Evolutionary conservation across 2,888 invertebrate genomes (phyloP), one percentile per base, ranked within the genome.

Genomic region (Limnephilus auricula): DNA sequence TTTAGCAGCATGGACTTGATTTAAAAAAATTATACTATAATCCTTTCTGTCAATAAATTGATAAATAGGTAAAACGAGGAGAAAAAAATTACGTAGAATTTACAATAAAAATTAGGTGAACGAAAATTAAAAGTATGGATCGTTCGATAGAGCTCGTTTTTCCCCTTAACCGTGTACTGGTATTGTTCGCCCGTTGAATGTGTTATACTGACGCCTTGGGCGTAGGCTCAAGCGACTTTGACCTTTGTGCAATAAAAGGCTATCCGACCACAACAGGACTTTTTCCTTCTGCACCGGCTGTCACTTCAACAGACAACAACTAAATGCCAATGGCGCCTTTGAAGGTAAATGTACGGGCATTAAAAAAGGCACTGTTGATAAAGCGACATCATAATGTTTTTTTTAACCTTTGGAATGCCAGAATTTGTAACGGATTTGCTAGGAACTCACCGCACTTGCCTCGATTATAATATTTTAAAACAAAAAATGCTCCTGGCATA

Each of bases 221-320:
- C 82, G 89, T 89, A 83, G 89, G 89, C 50, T 40, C 80, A 45
- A 45, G 78, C 89, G 92, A 91, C 92, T 92, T 92, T 92, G 92
- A 92, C 92, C 92, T 92, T 92, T 92, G 92, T 88, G 86, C 86
- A 89, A 79, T 89, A 89, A 87, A 89, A 89, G 40, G 89, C 87
- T 87, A 87, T 32, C 65, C 40, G n/a, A 9, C 85, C 45, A 32
- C 25, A 30, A 34, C 30, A 45, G 78, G 34, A 78, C 87, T 87
- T 78, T 78, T 32, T 31, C 34, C 32, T 30, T 3, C 25, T 65
- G 65, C 80, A 34, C 80, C 32, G 31, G 30, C 85, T 50, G 85
- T 30, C n/a, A 30, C 37, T 45, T 40, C 13, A 31, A 40, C 85
- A n/a, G 13, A 12, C 85, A 45, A 85, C 30, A 85, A 30, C 40